These are phyloP conservation scores for Melanostoma mellinum DNA, from an alignment of 2,888 invertebrate genomes.

Conservation along the genomic window DNA sequence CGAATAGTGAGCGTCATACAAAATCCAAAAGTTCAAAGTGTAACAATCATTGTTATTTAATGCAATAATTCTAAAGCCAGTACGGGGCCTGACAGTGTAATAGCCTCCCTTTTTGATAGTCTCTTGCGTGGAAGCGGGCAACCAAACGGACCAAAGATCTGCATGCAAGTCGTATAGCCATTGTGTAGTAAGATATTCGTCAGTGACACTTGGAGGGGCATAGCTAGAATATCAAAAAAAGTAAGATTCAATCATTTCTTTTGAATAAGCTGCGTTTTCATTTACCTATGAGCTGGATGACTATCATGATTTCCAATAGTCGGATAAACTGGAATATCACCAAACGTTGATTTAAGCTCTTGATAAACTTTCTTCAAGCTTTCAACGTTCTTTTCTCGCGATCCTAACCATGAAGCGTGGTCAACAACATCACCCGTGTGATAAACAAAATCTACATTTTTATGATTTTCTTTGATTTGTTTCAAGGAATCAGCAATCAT, in stretches of 20 bases:
- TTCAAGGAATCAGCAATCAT: constrained; percentile 87
- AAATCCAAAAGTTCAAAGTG: constrained; percentile 84
- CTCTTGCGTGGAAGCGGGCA: constrained; percentile 84
- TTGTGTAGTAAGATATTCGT: constrained; percentile 83
- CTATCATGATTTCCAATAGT: constrained; percentile 93
- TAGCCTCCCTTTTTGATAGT: constrained; percentile 88
- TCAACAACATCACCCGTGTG: constrained; percentile 94
- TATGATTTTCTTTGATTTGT: constrained; percentile 84
- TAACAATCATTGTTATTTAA: constrained; percentile 91
- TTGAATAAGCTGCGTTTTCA: constrained; percentile 45
- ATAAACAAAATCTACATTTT: constrained; percentile 87
- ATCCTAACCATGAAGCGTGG: constrained; percentile 93
- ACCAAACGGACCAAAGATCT: constrained; percentile 87
- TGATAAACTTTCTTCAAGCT: constrained; percentile 84
- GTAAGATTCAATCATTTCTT: not conserved
- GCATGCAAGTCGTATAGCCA: constrained; percentile 91
- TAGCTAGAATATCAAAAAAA: constrained; percentile 82
- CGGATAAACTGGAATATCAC: constrained; percentile 85
- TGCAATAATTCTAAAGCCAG: constrained; percentile 89
- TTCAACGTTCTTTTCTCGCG: constrained; percentile 85
- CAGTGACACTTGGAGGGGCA: constrained; percentile 83
- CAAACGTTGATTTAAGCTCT: constrained; percentile 84
- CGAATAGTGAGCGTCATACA: constrained; percentile 88
- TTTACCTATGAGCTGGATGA: constrained; percentile 92
- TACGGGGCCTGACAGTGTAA: constrained; percentile 87